Base-by-base conservation (phyloP, 2,797 vertebrate species). In the Galagoides demidoff region DNA sequence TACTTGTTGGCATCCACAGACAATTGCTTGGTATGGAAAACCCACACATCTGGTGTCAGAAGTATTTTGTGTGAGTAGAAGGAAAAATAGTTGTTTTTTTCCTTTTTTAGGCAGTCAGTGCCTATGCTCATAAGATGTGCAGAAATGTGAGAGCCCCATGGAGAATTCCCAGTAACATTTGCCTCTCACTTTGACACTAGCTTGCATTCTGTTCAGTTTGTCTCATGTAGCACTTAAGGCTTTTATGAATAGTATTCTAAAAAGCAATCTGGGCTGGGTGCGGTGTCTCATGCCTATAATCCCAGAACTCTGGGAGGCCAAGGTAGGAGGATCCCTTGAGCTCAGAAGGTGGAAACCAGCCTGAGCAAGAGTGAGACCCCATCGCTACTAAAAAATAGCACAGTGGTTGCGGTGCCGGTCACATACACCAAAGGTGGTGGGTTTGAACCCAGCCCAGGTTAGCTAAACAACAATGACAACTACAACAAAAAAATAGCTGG, bases 131-230 rank as follows among this genome's bases (percentile, higher is more conserved):
- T 55, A 90, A 73, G 82, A 57, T 49, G 34, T 31, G 23, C 23
- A 84, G 79, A 84, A 89, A 76, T 25, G 13, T 19, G 34, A 70
- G 52, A 93, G 68, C 37, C 16, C 64, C 11, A 0, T 74, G 27
- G 59, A 93, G 76, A 86, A 87, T 39, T 90, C 45, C 63, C 55
- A 71, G 9, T 63, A 39, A 43, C 29, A 82, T 61, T n/a, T 63
- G 76, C 22, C 7, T 23, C 20, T 83, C 2, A 1, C 76, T 93
- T 93, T 86, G 66, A 34, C 49, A 74, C 12, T 31, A 13, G 70
- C 76, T 89, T 87, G 61, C 61, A 13, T 87, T 90, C 49, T 87
- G 68, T 95, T 86, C 76, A 31, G 7, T 93, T 49, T 86, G 29
- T 77, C 88, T 87, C 70, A 45, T 64, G 61, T 9, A 57, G 49